Evolutionary conservation across 2,113 vertebrate genomes (phyloP).

Genomic region (Todiramphus saurophagus): DNA sequence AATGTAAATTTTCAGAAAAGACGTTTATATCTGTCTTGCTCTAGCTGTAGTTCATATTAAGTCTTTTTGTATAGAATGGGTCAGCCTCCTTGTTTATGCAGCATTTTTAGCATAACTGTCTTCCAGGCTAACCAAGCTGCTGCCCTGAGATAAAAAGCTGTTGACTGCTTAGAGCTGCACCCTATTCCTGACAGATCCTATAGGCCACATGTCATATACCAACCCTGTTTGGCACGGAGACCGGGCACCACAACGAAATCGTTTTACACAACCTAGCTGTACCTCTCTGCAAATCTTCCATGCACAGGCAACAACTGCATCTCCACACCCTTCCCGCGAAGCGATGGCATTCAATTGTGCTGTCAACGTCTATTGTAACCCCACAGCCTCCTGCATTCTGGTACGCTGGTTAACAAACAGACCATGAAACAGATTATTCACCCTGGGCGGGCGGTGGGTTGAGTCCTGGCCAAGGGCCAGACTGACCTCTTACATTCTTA

Average conservation of each 20-base stretch:
- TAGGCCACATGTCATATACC: not conserved
- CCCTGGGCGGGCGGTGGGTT: slow-evolving; percentile 29
- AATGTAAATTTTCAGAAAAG: not conserved
- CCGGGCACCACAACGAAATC: not conserved
- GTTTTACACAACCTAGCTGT: not conserved
- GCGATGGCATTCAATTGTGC: slow-evolving; percentile 21
- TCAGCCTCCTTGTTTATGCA: not conserved
- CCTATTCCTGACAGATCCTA: not conserved
- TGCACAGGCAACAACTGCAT: not conserved
- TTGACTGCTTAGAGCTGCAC: not conserved
- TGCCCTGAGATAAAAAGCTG: not conserved
- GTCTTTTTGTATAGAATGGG: not conserved
- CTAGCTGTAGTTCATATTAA: not conserved
- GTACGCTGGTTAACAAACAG: not conserved
- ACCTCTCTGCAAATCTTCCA: not conserved
- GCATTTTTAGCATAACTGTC: not conserved
- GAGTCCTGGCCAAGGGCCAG: slow-evolving; percentile 9
- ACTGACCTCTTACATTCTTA: slow-evolving; percentile 55
- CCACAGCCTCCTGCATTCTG: not conserved
- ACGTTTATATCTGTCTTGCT: not conserved
- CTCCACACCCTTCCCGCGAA: not conserved
- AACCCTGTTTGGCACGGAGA: not conserved
- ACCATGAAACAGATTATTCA: not conserved
- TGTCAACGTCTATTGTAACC: not conserved
- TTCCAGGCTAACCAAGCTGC: not conserved